phyloP scores from a whole-genome alignment of 2,797 vertebrate species.

The Antennarius maculatus region DNA sequence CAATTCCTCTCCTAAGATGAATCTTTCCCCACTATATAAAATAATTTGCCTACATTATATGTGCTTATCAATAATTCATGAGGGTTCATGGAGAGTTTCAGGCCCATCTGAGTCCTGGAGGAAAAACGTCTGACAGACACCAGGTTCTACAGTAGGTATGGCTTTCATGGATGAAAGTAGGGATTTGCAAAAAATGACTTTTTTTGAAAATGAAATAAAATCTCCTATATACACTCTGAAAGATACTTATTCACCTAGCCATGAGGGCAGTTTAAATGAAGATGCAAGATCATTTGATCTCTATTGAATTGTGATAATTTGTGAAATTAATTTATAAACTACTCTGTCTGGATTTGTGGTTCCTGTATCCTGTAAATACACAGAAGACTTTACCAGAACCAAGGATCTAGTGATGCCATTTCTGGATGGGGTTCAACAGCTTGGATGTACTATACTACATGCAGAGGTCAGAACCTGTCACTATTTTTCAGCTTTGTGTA shows the following conservation, averaged over 20 bases:
- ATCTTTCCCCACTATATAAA: conserved; percentile 82
- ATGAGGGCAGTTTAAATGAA: conserved; percentile 48
- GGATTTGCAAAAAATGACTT: conserved; percentile 39
- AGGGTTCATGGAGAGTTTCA: conserved; percentile 74
- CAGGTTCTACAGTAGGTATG: conserved; percentile 46
- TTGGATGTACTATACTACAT: too few species aligned
- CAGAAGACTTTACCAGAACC: background rate
- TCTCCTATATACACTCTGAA: conserved; percentile 41
- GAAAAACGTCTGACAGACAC: conserved; percentile 62
- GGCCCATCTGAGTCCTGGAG: conserved; percentile 63
- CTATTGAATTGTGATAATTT: conserved; percentile 51
- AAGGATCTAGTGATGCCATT: background rate
- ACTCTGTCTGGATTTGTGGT: conserved; percentile 31
- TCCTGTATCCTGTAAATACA: conserved; percentile 12
- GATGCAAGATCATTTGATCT: conserved; percentile 54
- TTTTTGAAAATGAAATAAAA: conserved; percentile 58
- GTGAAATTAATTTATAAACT: conserved; percentile 41
- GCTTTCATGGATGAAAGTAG: conserved; percentile 42
- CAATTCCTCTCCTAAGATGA: conserved; percentile 79
- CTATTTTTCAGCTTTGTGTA: background rate
- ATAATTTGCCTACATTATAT: conserved; percentile 85
- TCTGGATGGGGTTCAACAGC: too few species aligned
- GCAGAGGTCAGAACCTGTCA: too few species aligned
- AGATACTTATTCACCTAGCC: conserved; percentile 55
- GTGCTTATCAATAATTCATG: conserved; percentile 81